Base-by-base conservation (phyloP, 37 sponge, comb jelly and placozoan species). In the Diacarnus erythraeanus region DNA sequence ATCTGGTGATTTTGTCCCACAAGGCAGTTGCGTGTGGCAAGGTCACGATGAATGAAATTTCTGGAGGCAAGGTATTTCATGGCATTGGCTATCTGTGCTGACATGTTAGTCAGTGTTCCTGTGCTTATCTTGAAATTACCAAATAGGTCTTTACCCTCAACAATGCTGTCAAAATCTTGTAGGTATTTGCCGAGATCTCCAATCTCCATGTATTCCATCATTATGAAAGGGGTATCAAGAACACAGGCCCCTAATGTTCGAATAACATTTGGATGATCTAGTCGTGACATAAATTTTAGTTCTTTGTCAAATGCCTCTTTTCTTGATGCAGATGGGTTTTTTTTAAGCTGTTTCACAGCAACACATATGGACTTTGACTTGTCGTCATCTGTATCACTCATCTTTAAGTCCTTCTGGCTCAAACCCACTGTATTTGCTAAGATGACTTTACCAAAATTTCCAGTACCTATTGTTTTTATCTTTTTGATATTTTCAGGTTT, bases 141-240 rank as follows among this genome's bases (percentile, higher is more conserved):
- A n/a, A 59, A 17, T 10, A 23, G 69, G 31, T 42, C 42, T 31
- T 68, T 41, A 17, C 59, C 33, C 31, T 59, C 56, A 29, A 57
- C 3, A n/a, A 58, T 59, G 12, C 64, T 59, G 36, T 86, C 44
- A 60, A 72, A 74, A 26, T 87, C 75, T 76, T 89, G 69, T 36
- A 95, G 72, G 70, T 60, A 89, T 76, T 92, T 80, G 77, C 89
- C 80, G 44, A 95, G 80, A 63, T 95, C 96, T 70, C 93, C 93
- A 38, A 85, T 92, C 75, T 95, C 92, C 93, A 95, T 90, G 77
- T 95, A 95, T 78, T 94, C 95, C 82, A 94, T 94, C 71, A 94
- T 75, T 15, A 93, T 88, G 82, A 93, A 93, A 0, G 77, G 72
- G 0, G 74, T 30, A 0, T 56, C 64, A 0, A 37, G 54, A 10